These are phyloP conservation scores for Melieria picta DNA, from an alignment of 2,888 invertebrate species.

Conservation along the genomic window DNA sequence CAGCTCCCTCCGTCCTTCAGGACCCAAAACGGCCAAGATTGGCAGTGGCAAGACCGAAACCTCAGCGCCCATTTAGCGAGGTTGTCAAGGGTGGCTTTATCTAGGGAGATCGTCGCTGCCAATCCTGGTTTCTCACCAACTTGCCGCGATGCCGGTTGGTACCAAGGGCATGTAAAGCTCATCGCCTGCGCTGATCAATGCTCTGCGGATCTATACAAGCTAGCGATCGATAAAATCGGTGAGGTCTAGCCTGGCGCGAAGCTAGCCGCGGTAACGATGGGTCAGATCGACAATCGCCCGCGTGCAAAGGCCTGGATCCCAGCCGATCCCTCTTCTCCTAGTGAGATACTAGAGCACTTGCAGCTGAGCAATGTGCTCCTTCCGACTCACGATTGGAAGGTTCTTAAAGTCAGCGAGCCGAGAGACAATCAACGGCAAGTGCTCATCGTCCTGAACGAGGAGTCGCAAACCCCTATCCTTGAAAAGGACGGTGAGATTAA, in stretches of 20 bases:
- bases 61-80: too few species aligned
- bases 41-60: too few species aligned
- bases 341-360: conserved; percentile 18
- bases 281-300: conserved; percentile 6
- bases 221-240: conserved; percentile 23
- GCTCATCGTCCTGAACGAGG: too few species aligned
- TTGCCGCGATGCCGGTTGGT: conserved; percentile 24
- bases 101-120: too few species aligned
- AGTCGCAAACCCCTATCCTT: too few species aligned
- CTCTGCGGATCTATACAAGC: conserved; percentile 24
- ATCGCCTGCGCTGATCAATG: conserved; percentile 29
- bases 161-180: conserved; percentile 24
- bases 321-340: background rate
- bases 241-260: conserved; percentile 29
- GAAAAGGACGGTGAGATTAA: too few species aligned
- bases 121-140: conserved; percentile 22
- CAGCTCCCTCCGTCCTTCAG: too few species aligned
- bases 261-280: background rate
- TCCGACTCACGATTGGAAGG: conserved; percentile 14
- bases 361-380: conserved; percentile 6
- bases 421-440: too few species aligned
- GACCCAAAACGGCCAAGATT: too few species aligned
- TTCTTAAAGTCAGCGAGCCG: too few species aligned
- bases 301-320: conserved; percentile 11
- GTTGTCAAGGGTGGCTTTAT: too few species aligned